Conservation (phyloP, 2,888 invertebrate genomes). For the Campoplex capitator region DNA sequence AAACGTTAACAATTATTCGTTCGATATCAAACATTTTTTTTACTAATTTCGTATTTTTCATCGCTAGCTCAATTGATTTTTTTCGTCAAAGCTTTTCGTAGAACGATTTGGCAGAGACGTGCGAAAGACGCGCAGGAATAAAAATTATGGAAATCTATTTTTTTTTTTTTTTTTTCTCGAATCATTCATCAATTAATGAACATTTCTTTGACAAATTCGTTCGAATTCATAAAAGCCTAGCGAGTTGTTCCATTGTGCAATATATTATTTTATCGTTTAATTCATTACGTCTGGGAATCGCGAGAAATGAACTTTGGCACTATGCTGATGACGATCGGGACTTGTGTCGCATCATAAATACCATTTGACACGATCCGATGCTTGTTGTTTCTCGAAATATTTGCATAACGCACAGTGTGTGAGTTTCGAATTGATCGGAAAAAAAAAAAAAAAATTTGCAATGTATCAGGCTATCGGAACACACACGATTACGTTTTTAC, state of each 20-base stretch:
- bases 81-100: neutral
- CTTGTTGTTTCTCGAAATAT: slow-evolving; percentile 2
- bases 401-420: slow-evolving; percentile 17
- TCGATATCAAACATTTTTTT: slow-evolving; percentile 26
- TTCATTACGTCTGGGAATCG: slow-evolving; percentile 18
- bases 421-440: neutral
- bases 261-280: neutral
- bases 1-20: slow-evolving; percentile 71
- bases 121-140: neutral
- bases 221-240: neutral
- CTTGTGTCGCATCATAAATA: slow-evolving; percentile 19
- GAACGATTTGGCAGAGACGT: neutral
- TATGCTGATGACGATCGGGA: neutral
- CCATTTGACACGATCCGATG: slow-evolving; percentile 12
- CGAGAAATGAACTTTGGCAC: slow-evolving; percentile 23
- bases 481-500: neutral
- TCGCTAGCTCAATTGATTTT: neutral
- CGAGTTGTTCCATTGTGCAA: neutral
- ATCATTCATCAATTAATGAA: too few species aligned
- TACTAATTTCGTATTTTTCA: neutral
- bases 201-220: slow-evolving; percentile 4
- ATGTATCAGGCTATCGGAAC: neutral
- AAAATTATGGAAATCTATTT: too few species aligned
- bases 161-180: too few species aligned
- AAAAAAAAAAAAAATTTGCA: neutral